Percentiles rank a stretch among this genome's conserved stretches.
These are phyloP conservation scores for Laspeyria flexula DNA, from an alignment of 2,888 invertebrate genomes.

Conservation along the genomic window DNA sequence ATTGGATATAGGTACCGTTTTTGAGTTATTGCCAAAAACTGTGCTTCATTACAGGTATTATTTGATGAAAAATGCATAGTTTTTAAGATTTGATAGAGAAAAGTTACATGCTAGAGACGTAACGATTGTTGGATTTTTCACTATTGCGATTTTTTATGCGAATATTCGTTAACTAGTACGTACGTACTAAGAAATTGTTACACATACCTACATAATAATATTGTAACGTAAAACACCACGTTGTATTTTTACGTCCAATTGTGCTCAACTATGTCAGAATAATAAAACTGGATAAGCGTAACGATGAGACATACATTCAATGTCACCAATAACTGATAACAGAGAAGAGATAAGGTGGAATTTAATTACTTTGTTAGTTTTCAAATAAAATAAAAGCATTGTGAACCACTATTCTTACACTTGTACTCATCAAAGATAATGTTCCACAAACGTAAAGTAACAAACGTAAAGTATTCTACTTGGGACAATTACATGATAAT, in stretches of 20 bases:
- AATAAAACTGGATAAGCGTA: constrained; percentile 21
- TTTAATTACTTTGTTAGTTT: constrained; percentile 28
- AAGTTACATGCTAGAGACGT: no score
- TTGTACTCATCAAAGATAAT: background rate
- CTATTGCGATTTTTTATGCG: no score
- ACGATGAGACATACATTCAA: constrained; percentile 25
- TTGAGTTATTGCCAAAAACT: background rate
- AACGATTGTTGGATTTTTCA: no score
- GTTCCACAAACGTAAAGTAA: no score
- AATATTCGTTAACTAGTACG: no score
- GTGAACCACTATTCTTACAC: constrained; percentile 10
- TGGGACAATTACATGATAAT: no score
- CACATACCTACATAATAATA: no score
- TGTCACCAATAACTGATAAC: constrained; percentile 35
- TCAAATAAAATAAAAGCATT: constrained; percentile 29
- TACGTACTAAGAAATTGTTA: no score
- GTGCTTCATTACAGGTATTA: no score
- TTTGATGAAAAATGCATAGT: no score
- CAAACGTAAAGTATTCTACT: no score
- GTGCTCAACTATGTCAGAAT: constrained; percentile 6
- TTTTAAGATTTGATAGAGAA: no score
- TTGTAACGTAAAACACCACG: background rate
- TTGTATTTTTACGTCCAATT: background rate
- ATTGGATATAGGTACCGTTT: background rate
- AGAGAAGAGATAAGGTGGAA: constrained; percentile 29